These are phyloP conservation scores for Hycleus cichorii DNA, from an alignment of 1,140 invertebrate genomes.

Conservation along the genomic window DNA sequence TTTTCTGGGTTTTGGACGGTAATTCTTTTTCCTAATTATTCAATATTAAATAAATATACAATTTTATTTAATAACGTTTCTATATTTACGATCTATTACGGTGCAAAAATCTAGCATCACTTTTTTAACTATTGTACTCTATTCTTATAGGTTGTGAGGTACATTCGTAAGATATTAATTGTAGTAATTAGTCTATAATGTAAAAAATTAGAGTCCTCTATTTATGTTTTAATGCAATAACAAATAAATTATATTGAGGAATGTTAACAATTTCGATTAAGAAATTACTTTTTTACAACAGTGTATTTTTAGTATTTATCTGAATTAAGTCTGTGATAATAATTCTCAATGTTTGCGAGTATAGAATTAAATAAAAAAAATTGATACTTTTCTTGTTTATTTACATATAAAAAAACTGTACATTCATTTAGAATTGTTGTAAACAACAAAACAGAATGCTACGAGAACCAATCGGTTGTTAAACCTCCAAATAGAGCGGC, in stretches of 20 bases:
- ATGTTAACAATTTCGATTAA: too few relatives aligned
- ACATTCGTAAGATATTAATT: conserved; percentile 10
- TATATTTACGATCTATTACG: too few relatives aligned
- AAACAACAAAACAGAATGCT: conserved; percentile 14
- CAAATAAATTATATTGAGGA: not conserved
- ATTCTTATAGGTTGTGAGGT: conserved; percentile 9
- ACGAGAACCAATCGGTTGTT: conserved; percentile 67
- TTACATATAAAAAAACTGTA: conserved; percentile 14
- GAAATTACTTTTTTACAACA: not conserved
- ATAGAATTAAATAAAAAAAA: not conserved
- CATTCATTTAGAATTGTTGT: not conserved
- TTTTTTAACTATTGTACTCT: too few relatives aligned
- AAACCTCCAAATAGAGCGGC: conserved; percentile 70
- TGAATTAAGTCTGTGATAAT: conserved; percentile 30
- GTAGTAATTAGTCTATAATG: conserved; percentile 5
- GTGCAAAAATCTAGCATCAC: too few relatives aligned
- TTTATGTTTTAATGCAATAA: conserved; percentile 16
- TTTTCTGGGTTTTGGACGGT: conserved; percentile 51
- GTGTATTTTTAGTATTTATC: conserved; percentile 28
- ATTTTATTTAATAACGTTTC: not conserved
- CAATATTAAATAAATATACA: not conserved
- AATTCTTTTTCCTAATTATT: conserved; percentile 11
- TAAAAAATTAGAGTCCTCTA: not conserved
- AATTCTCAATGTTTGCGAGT: conserved; percentile 3
- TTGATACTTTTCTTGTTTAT: not conserved